Evolutionary conservation across 2,113 vertebrate species (phyloP), one percentile per base, ranked within the genome.

Genomic region (Platichthys stellatus): DNA sequence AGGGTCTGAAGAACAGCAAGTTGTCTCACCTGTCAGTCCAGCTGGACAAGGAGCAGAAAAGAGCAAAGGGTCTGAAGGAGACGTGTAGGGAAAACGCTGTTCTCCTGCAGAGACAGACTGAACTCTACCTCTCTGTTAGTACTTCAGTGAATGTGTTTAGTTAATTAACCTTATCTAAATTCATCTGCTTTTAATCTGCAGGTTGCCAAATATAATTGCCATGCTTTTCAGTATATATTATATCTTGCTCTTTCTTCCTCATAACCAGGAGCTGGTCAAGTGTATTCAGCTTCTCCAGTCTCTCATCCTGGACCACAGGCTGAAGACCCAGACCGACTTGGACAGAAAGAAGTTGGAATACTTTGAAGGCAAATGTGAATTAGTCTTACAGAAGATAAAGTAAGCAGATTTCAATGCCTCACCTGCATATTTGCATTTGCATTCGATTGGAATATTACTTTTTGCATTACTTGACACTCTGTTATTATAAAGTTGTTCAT

Each of bases 321-420:
- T 97, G 49, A 94, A 91, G 63, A 84, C 92, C 21, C 96, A 96
- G 85, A 93, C 93, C 0, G 93, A 96, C 13, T 63, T 97, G 11
- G 95, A 97, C 75, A 63, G 56, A 8, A 94, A 95, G 74, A 96
- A 95, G 70, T 83, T 95, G 2, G 94, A 96, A 51, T 97, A 97
- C 87, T 84, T 96, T 76, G 95, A 96, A 71, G 90, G 93, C 59
- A 97, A 97, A 90, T 96, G 95, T 85, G 94, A 92, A 47, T 93
- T 96, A 54, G 92, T 95, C 86, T 88, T 95, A 57, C 94, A 96
- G 64, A 97, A 96, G 84, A 91, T 97, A 69, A 93, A 94, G 96
- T 97, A 85, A 92, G 91, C 7, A 0, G 1, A 38, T 72, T 51
- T 80, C 59, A 56, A 0, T 31, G 31, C 31, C 31, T 31, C 31